Evolutionary conservation across 2,797 vertebrate genomes (phyloP).

Genomic region (Denticeps clupeoides): DNA sequence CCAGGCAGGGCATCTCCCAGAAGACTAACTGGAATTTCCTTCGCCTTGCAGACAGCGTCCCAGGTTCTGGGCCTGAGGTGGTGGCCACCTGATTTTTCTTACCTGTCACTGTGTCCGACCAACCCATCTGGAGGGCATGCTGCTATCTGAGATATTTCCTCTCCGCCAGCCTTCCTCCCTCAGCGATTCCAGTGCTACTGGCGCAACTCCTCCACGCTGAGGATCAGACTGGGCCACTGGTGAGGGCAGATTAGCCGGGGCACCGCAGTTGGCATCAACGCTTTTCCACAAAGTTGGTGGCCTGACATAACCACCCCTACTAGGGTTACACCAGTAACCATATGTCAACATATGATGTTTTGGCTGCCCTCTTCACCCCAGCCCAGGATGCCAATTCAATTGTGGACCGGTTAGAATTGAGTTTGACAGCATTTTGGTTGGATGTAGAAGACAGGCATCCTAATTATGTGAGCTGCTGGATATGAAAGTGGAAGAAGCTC

Average conservation of each 20-base stretch:
- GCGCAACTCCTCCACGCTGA: conserved; percentile 6
- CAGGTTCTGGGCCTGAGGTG: neutral
- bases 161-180: conserved; percentile 1
- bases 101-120: conserved; percentile 6
- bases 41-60: conserved; percentile 2
- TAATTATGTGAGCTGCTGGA: too few species aligned
- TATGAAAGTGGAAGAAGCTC: too few species aligned
- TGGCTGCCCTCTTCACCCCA: conserved; percentile 20
- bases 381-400: conserved; percentile 16
- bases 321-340: conserved; percentile 35
- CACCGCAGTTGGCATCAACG: conserved; percentile 24
- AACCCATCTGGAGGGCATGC: conserved; percentile 8
- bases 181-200: conserved; percentile 5
- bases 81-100: conserved; percentile 2
- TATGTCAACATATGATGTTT: conserved; percentile 24
- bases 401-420: conserved; percentile 1
- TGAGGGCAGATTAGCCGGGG: conserved; percentile 50
- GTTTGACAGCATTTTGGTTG: conserved; percentile 4
- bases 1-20: conserved; percentile 18
- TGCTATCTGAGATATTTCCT: conserved; percentile 7
- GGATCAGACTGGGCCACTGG: conserved; percentile 23
- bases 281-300: conserved; percentile 22
- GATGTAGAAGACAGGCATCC: too few species aligned
- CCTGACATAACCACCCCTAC: conserved; percentile 16
- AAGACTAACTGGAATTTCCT: conserved; percentile 9